Conservation (phyloP, 2,888 invertebrate species). For the Choristoneura rosaceana region DNA sequence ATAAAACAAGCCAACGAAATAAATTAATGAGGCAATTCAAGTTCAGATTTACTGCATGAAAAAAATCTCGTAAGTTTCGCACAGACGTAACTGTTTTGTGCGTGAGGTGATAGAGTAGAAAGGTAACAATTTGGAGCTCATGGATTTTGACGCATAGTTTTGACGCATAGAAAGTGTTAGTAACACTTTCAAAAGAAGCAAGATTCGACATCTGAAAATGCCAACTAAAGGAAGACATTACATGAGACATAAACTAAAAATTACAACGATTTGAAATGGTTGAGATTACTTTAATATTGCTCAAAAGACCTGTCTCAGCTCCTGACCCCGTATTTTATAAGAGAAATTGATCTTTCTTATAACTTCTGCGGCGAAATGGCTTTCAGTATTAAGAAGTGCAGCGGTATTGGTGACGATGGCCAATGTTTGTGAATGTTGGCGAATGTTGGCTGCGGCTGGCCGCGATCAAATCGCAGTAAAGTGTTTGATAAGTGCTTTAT, state of each 20-base stretch:
- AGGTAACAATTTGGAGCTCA: too few relatives aligned
- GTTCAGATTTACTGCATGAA: too few relatives aligned
- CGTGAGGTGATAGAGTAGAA: too few relatives aligned
- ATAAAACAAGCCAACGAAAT: too few relatives aligned
- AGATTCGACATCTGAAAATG: too few relatives aligned
- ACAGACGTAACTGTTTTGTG: too few relatives aligned
- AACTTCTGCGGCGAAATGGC: constrained; percentile 32
- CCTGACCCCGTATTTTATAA: constrained; percentile 30
- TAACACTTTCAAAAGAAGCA: not conserved
- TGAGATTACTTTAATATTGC: constrained; percentile 23
- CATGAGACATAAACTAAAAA: not conserved
- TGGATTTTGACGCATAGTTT: too few relatives aligned
- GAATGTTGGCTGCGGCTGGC: constrained; percentile 11
- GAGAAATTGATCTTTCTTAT: constrained; percentile 41
- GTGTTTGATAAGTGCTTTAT: constrained; percentile 27
- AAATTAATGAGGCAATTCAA: too few relatives aligned
- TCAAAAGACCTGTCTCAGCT: constrained; percentile 40
- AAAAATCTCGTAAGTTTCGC: too few relatives aligned
- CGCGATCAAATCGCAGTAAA: constrained; percentile 37
- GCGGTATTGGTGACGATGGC: constrained; percentile 20
- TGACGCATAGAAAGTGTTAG: too few relatives aligned
- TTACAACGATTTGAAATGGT: not conserved
- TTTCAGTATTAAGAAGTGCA: constrained; percentile 38
- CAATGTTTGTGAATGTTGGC: constrained; percentile 18
- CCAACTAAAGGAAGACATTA: not conserved